Conservation (phyloP, 1,140 invertebrate species). For the Hycleus phaleratus region DNA sequence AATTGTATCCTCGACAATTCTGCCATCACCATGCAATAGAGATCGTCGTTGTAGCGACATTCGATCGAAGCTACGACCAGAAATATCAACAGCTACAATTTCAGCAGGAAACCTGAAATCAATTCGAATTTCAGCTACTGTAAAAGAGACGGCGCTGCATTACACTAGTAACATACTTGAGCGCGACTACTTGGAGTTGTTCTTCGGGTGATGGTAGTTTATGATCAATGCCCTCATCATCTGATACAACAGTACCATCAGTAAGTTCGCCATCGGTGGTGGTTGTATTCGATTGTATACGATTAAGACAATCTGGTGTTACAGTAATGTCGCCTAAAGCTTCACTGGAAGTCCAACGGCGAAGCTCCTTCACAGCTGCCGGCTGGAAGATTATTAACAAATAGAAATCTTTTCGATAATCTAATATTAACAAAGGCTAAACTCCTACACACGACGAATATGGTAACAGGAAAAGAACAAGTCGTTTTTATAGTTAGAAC, state of each 20-base stretch:
- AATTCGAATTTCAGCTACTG: conserved; percentile 1
- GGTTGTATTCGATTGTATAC: conserved; percentile 36
- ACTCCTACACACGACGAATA: too few species aligned
- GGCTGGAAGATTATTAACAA: conserved; percentile 49
- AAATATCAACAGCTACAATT: conserved; percentile 79
- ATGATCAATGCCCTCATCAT: conserved; percentile 69
- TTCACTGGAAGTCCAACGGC: conserved; percentile 77
- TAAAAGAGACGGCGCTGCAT: not conserved
- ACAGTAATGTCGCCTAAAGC: conserved; percentile 75
- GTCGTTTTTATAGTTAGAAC: too few species aligned
- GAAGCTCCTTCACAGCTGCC: conserved; percentile 66
- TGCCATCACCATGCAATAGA: conserved; percentile 49
- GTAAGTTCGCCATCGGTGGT: conserved; percentile 45
- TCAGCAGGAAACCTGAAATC: conserved; percentile 70
- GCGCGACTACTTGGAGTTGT: conserved; percentile 67
- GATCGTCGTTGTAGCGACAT: conserved; percentile 78
- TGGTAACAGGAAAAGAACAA: too few species aligned
- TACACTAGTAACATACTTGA: conserved; percentile 54
- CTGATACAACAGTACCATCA: conserved; percentile 45
- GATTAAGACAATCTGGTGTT: conserved; percentile 60
- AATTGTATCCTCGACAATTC: conserved; percentile 41
- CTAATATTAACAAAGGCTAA: too few species aligned
- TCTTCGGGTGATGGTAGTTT: conserved; percentile 75
- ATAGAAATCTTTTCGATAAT: not conserved
- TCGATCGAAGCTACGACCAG: conserved; percentile 74